Conservation (phyloP, 2,113 vertebrate genomes). For the Mellivora capensis region DNA sequence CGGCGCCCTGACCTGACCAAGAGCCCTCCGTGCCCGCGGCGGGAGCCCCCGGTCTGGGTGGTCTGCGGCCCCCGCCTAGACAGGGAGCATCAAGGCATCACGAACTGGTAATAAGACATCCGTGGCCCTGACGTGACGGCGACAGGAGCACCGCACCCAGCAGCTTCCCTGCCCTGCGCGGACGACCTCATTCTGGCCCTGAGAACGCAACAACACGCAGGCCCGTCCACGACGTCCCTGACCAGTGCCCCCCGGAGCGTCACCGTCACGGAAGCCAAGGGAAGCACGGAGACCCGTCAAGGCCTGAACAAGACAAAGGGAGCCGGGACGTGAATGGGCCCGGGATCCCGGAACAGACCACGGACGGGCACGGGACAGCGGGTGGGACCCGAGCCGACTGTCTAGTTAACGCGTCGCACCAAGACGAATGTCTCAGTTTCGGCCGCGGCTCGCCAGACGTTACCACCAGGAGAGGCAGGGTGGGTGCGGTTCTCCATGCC, state of each 20-base stretch:
- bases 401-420: fast-evolving
- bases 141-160: fast-evolving
- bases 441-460: fast-evolving
- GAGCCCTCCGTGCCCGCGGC: not conserved
- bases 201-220: not conserved
- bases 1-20: no score
- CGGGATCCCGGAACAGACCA: not conserved
- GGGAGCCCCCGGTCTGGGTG: not conserved
- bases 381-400: not conserved
- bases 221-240: not conserved
- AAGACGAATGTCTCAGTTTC: fast-evolving
- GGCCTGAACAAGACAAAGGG: not conserved
- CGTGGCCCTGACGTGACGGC: fast-evolving
- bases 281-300: not conserved
- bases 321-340: fast-evolving
- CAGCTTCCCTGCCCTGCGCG: no score
- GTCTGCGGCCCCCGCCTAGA: not conserved
- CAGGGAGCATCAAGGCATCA: fast-evolving
- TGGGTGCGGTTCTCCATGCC: not conserved
- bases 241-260: fast-evolving
- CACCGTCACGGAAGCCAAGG: not conserved
- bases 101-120: fast-evolving
- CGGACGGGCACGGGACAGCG: fast-evolving
- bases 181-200: fast-evolving
- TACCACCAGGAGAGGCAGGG: not conserved